Percentiles rank a stretch among this genome's conserved stretches.
Evolutionary conservation across 2,888 invertebrate species (phyloP).

Genomic region (Itoplectis maculator): DNA sequence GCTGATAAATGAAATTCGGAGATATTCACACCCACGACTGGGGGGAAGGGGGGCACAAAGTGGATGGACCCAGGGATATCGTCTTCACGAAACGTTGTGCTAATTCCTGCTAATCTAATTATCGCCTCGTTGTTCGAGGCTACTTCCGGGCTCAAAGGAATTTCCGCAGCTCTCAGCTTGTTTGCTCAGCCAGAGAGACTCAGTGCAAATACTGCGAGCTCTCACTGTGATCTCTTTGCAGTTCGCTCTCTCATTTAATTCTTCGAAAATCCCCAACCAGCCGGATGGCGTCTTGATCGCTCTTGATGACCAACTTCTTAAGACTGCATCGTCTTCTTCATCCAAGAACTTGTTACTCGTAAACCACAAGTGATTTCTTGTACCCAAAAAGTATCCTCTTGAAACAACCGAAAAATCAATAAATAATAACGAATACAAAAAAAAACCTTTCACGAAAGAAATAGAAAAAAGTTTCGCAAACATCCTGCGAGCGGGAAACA

Average conservation of each 20-base stretch:
- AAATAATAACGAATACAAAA: no score
- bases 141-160: constrained; percentile 43
- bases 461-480: background rate
- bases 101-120: constrained; percentile 60
- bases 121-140: constrained; percentile 50
- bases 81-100: constrained; percentile 49
- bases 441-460: background rate
- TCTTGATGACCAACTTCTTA: background rate
- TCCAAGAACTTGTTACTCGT: no score
- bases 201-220: background rate
- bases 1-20: constrained; percentile 51
- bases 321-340: no score
- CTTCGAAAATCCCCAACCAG: background rate
- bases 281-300: background rate
- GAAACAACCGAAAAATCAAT: no score
- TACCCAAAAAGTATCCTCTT: no score
- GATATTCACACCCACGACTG: constrained; percentile 33
- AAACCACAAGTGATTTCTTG: no score
- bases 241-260: background rate
- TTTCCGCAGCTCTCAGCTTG: constrained; percentile 37
- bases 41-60: constrained; percentile 5
- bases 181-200: constrained; percentile 29
- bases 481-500: background rate
- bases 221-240: constrained; percentile 10
- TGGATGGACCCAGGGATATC: constrained; percentile 37